Percentiles rank a stretch among this genome's conserved stretches.
These are phyloP conservation scores for Choristoneura fumiferana DNA, from an alignment of 1,140 invertebrate genomes.

Conservation along the genomic window DNA sequence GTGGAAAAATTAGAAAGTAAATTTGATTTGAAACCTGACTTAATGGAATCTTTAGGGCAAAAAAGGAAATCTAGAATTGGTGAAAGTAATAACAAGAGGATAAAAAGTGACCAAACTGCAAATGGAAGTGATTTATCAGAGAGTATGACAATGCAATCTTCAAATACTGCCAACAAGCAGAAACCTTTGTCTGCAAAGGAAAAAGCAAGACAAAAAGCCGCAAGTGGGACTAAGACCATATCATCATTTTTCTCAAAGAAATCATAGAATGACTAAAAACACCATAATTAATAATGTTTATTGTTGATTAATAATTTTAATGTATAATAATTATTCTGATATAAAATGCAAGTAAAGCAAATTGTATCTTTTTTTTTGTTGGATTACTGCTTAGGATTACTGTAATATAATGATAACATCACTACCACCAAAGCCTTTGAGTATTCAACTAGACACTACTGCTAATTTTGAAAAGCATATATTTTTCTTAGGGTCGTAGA, in stretches of 20 bases:
- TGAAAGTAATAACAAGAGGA: conserved; percentile 54
- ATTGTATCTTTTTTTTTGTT: too few species aligned
- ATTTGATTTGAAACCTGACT: conserved; percentile 81
- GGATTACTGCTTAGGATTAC: too few species aligned
- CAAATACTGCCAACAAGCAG: conserved; percentile 46
- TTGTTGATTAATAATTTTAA: too few species aligned
- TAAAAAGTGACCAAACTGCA: conserved; percentile 38
- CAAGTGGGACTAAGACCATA: conserved; percentile 86
- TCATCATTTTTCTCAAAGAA: conserved; percentile 83
- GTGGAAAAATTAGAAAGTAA: conserved; percentile 80
- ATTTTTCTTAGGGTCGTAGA: too few species aligned
- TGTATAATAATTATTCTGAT: too few species aligned
- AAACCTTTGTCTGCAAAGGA: conserved; percentile 80
- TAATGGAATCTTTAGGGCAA: conserved; percentile 70
- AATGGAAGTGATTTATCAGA: conserved; percentile 26
- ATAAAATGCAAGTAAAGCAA: too few species aligned
- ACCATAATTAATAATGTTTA: too few species aligned
- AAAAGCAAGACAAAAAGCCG: conserved; percentile 85
- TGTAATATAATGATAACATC: too few species aligned
- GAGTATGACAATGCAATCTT: conserved; percentile 35
- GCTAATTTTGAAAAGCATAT: too few species aligned
- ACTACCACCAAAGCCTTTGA: too few species aligned
- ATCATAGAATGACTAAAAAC: conserved; percentile 25
- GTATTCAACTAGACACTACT: too few species aligned
- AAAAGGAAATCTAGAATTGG: conserved; percentile 79